Conservation (phyloP, 2,113 vertebrate species). For the Kryptolebias marmoratus region DNA sequence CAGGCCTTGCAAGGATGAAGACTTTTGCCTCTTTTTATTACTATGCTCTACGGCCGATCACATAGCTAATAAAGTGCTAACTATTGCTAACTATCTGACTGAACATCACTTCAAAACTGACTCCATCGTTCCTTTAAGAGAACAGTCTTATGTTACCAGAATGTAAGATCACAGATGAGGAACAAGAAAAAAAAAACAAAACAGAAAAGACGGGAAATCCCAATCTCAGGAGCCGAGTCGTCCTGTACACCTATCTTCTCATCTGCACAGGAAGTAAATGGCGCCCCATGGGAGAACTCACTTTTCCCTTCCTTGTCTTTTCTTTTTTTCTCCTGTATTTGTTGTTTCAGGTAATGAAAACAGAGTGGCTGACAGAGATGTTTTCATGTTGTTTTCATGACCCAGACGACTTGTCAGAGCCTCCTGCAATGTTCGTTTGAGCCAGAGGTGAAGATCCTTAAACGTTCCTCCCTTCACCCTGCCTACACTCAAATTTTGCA, state of each 20-base stretch:
- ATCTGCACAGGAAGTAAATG: conserved; percentile 79
- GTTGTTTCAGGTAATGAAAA: conserved; percentile 81
- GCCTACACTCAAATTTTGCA: conserved; percentile 44
- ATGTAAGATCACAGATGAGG: background rate
- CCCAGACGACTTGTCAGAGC: conserved; percentile 68
- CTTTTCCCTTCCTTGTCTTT: conserved; percentile 66
- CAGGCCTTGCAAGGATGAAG: too few relatives aligned
- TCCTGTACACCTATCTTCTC: conserved; percentile 72
- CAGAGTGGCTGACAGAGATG: conserved; percentile 76
- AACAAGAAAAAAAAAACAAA: background rate
- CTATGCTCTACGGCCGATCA: too few relatives aligned
- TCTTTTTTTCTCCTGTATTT: conserved; percentile 55
- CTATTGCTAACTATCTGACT: too few relatives aligned
- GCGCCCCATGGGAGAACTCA: conserved; percentile 66
- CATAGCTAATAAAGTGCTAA: too few relatives aligned
- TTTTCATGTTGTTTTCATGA: conserved; percentile 75
- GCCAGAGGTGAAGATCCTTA: conserved; percentile 71
- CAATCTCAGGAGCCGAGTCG: conserved; percentile 68
- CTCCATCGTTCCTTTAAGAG: background rate
- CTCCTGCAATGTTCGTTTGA: conserved; percentile 73
- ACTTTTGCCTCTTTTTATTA: too few relatives aligned
- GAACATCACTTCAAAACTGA: too few relatives aligned
- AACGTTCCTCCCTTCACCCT: conserved; percentile 24
- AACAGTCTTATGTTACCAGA: background rate
- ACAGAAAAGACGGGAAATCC: conserved; percentile 30